Percentiles rank a stretch among this genome's conserved stretches.
Evolutionary conservation across 2,888 invertebrate genomes (phyloP).

Genomic region (Laothoe populi): DNA sequence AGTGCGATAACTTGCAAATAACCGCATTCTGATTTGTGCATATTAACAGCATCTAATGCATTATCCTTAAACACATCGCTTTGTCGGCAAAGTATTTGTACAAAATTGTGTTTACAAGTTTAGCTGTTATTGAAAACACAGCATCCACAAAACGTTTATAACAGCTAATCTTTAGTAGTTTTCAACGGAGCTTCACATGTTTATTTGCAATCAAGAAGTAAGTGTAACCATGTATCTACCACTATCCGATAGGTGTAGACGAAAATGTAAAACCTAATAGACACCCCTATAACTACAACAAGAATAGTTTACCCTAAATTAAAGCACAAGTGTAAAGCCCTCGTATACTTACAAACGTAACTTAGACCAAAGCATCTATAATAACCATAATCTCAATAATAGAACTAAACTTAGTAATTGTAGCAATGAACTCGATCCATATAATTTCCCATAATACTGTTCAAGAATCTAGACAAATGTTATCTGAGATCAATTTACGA

Average conservation of each 20-base stretch:
- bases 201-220: slow-evolving; percentile 65
- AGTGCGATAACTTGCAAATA: slow-evolving; percentile 83
- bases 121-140: slow-evolving; percentile 61
- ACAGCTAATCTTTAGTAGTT: slow-evolving; percentile 73
- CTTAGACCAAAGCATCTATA: slow-evolving; percentile 10
- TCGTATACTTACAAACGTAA: background rate
- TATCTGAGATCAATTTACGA: background rate
- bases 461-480: background rate
- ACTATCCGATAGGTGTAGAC: slow-evolving; percentile 30
- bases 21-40: slow-evolving; percentile 72
- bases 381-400: background rate
- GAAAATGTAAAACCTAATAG: slow-evolving; percentile 37
- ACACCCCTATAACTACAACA: slow-evolving; percentile 16
- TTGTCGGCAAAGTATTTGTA: slow-evolving; percentile 69
- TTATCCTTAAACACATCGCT: slow-evolving; percentile 79
- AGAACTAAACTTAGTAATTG: background rate
- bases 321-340: background rate
- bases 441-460: background rate
- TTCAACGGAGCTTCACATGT: slow-evolving; percentile 69
- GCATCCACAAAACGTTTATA: slow-evolving; percentile 36
- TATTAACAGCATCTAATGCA: slow-evolving; percentile 73
- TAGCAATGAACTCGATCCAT: background rate
- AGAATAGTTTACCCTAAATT: background rate
- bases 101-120: slow-evolving; percentile 60
- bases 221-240: slow-evolving; percentile 36